phyloP scores from a whole-genome alignment of 2,113 vertebrate species.

The Sardina pilchardus region DNA sequence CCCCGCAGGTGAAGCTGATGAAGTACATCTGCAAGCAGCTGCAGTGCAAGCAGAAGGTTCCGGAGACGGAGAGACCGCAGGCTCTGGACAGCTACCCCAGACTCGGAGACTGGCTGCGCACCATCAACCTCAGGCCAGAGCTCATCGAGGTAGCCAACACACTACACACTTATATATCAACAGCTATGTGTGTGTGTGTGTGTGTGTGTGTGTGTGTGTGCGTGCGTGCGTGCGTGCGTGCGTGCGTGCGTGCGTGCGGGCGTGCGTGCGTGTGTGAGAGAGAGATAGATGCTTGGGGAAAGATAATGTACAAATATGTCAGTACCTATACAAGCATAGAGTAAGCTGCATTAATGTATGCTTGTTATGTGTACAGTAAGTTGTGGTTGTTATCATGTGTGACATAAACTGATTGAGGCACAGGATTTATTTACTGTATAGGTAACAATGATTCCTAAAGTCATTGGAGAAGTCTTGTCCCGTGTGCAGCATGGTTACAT shows the following conservation, averaged over 20 bases:
- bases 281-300: too few species aligned
- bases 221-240: conserved; percentile 26
- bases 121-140: conserved; percentile 84
- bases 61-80: conserved; percentile 78
- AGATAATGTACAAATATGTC: too few species aligned
- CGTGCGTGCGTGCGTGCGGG: conserved; percentile 34
- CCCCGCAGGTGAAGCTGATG: conserved; percentile 89
- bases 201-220: conserved; percentile 28
- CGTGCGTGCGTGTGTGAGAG: not conserved
- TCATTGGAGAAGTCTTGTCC: too few species aligned
- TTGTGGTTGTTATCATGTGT: too few species aligned
- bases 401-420: too few species aligned
- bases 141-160: conserved; percentile 79
- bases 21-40: conserved; percentile 95
- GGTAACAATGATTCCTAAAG: too few species aligned
- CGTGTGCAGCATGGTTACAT: too few species aligned
- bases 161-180: not conserved
- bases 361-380: too few species aligned
- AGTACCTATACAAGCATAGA: too few species aligned
- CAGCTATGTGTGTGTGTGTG: not conserved
- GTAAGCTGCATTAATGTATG: too few species aligned
- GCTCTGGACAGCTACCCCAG: conserved; percentile 89
- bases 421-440: too few species aligned
- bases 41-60: conserved; percentile 92
- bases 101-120: conserved; percentile 90